Evolutionary conservation across 1,140 invertebrate genomes (phyloP), one percentile per base, ranked within the genome.

Genomic region (Drosophila lacteicornis): DNA sequence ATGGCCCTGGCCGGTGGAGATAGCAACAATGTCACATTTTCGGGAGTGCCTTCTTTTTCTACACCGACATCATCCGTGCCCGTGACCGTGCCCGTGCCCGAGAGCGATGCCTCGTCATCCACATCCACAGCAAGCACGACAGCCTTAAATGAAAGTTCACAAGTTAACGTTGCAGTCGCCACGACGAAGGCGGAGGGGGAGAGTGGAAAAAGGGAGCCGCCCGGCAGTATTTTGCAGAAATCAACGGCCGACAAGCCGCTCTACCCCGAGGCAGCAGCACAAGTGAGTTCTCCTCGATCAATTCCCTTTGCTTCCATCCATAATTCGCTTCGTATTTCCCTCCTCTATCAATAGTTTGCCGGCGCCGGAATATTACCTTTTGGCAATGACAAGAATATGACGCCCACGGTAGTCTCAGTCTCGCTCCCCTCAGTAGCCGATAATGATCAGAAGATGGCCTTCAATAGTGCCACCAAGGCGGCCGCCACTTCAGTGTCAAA

Each of bases 11-110:
- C 62, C 25, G 36, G 61, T 25, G 74, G 68, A 50, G 78, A 79
- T 15, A 88, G 57, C 43, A 70, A 80, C 13, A 88, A 61, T 56
- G 71, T 82, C 57, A 27, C 42, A 7, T 59, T 63, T 36, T 38
- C 74, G 11, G 43, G 38, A 25, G 61, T 50, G 27, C 33, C 66
- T 66, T 59, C 51, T 9, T 53, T 53, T 53, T 53, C 53, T 50
- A 49, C 38, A 17, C 38, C 80, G 9, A 33, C 50, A 33, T 17
- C 62, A 22, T 51, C 43, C 43, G 36, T 25, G 22, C 46, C 13
- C 25, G 25, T 45, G 25, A 3, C 40, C 4, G 9, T 15, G 13
- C 13, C 33, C 51, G 51, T 22, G 51, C 8, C 51, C 1, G 51
- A 62, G 4, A 15, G 30, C 19, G 62, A 66, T 36, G 27, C n/a